A percentile compares a stretch with the other conserved stretches of the same genome.
phyloP scores from a whole-genome alignment of 2,888 invertebrate species.

The Folsomia manolachei region DNA sequence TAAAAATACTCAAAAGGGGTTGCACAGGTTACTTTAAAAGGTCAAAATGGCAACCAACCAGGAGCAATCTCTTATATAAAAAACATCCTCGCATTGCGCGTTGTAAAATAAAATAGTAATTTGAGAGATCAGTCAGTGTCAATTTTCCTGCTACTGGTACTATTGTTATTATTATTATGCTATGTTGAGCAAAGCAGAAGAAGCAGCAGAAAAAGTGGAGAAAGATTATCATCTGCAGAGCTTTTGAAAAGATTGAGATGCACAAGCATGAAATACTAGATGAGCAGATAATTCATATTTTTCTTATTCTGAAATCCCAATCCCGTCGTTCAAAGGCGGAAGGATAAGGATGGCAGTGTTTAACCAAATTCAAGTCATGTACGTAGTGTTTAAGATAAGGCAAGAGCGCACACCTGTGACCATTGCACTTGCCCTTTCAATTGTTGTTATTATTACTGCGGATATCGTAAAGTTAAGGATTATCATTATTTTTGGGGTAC shows the following conservation, averaged over 20 bases:
- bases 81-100: too few relatives aligned
- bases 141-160: too few relatives aligned
- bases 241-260: slow-evolving; percentile 14
- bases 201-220: too few relatives aligned
- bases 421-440: slow-evolving; percentile 11
- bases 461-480: background rate
- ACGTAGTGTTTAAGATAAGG: slow-evolving; percentile 3
- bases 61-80: too few relatives aligned
- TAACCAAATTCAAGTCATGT: too few relatives aligned
- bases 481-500: background rate
- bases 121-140: background rate
- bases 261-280: slow-evolving; percentile 18
- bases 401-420: slow-evolving; percentile 8
- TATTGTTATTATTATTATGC: too few relatives aligned
- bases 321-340: background rate
- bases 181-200: too few relatives aligned
- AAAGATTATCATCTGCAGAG: slow-evolving; percentile 10
- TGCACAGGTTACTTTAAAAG: background rate
- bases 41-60: background rate
- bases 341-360: too few relatives aligned
- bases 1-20: background rate
- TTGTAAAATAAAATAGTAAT: too few relatives aligned
- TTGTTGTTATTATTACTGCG: background rate
- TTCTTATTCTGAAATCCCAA: background rate
- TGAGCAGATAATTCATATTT: slow-evolving; percentile 11